A percentile compares a stretch with the other conserved stretches of the same genome.
phyloP scores from a whole-genome alignment of 2,113 vertebrate species.

The Tapirus terrestris region DNA sequence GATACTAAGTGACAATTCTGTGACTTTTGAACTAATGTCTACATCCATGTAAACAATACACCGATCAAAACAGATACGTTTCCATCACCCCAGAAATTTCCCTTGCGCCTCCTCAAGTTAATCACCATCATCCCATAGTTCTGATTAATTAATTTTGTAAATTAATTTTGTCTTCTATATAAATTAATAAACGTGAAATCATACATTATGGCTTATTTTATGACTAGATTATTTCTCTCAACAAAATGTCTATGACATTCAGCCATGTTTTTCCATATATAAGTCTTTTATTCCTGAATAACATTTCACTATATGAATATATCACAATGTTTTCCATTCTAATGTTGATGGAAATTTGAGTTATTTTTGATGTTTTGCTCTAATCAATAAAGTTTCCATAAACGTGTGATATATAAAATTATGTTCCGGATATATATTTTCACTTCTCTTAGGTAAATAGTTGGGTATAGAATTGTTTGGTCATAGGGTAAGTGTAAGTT shows the following conservation, averaged over 20 bases:
- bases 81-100: not conserved
- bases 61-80: not conserved
- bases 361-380: not conserved
- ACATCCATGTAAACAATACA: not conserved
- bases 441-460: not conserved
- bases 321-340: not conserved
- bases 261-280: not conserved
- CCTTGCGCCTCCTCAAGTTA: not conserved
- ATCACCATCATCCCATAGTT: not conserved
- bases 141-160: not conserved
- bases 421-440: not conserved
- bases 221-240: not conserved
- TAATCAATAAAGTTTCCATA: not conserved
- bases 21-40: not conserved
- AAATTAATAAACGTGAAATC: not conserved
- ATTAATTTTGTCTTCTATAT: not conserved
- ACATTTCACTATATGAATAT: not conserved
- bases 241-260: not conserved
- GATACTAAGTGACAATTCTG: not conserved
- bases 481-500: not conserved
- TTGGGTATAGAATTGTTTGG: not conserved
- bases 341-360: not conserved
- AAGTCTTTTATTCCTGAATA: not conserved
- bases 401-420: not conserved
- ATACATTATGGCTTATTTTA: not conserved